A percentile compares a stretch with the other conserved stretches of the same genome.
phyloP scores from a whole-genome alignment of 2,888 invertebrate species.

The Meghimatium bilineatum region DNA sequence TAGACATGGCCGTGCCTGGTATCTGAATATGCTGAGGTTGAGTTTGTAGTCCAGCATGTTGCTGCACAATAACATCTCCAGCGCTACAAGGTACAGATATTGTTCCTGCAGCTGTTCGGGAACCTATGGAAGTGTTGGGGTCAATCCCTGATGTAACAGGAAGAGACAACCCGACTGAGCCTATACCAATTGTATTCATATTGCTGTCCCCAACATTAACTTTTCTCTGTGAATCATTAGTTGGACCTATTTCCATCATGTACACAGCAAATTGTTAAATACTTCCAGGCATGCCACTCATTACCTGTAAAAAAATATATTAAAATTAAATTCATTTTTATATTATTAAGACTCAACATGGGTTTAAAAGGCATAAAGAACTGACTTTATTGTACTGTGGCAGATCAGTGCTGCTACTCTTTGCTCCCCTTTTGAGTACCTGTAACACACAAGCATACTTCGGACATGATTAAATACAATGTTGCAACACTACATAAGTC shows the following conservation, averaged over 20 bases:
- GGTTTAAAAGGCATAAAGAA: too few relatives aligned
- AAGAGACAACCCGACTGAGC: conserved; percentile 36
- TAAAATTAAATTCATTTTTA: background rate
- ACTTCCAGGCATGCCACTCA: background rate
- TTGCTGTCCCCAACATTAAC: conserved; percentile 30
- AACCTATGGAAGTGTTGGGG: conserved; percentile 28
- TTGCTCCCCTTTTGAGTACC: too few relatives aligned
- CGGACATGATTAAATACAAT: too few relatives aligned
- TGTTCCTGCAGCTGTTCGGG: conserved; percentile 36
- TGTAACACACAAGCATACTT: too few relatives aligned
- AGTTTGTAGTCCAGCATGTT: conserved; percentile 5
- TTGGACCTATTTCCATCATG: conserved; percentile 31
- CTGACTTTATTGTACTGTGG: too few relatives aligned
- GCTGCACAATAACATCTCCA: conserved; percentile 17
- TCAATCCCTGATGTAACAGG: conserved; percentile 47
- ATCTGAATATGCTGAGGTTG: conserved; percentile 50
- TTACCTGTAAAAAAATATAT: conserved; percentile 4
- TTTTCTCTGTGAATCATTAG: conserved; percentile 16
- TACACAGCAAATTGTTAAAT: background rate
- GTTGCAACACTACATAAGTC: too few relatives aligned
- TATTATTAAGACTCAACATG: too few relatives aligned
- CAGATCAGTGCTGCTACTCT: too few relatives aligned
- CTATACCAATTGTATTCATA: conserved; percentile 38
- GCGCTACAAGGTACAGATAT: conserved; percentile 43
- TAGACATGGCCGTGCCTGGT: conserved; percentile 44